Conservation (phyloP, 1,140 invertebrate species). For the Brachionus paranguensis region DNA sequence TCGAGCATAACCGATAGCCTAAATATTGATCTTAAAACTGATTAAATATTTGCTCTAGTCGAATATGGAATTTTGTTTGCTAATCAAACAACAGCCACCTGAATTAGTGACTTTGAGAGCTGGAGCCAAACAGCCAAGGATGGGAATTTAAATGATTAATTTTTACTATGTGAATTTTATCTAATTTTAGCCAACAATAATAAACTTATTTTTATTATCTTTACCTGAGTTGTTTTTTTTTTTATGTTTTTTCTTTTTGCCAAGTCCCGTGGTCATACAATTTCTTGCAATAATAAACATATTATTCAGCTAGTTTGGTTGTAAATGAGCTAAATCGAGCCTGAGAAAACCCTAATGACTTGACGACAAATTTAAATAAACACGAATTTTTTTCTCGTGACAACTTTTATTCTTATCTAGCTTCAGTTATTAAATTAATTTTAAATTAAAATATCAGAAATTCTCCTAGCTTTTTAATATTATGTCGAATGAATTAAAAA, state of each 20-base stretch:
- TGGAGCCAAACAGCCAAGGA: background rate
- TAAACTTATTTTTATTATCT: conserved; percentile 23
- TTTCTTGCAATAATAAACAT: background rate
- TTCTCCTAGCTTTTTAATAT: background rate
- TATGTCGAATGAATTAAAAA: background rate
- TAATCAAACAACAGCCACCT: background rate
- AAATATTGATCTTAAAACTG: conserved; percentile 26
- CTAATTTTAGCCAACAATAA: background rate
- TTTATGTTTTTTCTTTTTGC: background rate
- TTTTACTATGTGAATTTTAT: conserved; percentile 14
- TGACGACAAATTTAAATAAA: background rate
- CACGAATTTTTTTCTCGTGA: background rate
- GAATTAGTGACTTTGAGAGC: background rate
- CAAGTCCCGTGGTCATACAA: background rate
- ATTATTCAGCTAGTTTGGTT: background rate
- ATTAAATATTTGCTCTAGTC: conserved; percentile 12
- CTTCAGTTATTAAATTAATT: background rate
- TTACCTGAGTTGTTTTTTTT: background rate
- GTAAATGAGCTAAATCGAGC: background rate
- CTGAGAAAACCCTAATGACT: background rate
- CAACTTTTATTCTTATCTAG: background rate
- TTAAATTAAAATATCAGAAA: too few species aligned
- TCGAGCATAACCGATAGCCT: conserved; percentile 5
- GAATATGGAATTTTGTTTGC: conserved; percentile 24
- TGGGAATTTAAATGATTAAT: background rate